A percentile compares a stretch with the other conserved stretches of the same genome.
Conservation (phyloP, 2,113 vertebrate genomes). For the Synchiropus splendidus region DNA sequence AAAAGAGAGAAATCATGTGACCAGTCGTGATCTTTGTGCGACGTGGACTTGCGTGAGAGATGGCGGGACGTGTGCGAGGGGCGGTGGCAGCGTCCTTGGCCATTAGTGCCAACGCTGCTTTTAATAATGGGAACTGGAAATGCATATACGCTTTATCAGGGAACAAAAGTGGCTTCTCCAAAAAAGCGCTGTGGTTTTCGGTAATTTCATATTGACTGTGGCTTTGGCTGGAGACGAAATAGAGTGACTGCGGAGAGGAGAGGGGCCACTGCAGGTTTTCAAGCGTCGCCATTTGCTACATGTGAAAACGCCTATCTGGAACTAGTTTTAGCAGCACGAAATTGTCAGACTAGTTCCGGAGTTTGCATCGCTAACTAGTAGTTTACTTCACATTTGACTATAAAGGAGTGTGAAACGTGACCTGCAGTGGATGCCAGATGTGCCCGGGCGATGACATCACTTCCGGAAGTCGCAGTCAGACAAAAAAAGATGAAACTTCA, state of each 20-base stretch:
- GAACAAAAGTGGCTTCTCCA: constrained; percentile 62
- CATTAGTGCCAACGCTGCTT: constrained; percentile 69
- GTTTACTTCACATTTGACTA: too few relatives aligned
- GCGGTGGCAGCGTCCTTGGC: constrained; percentile 46
- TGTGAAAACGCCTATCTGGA: too few relatives aligned
- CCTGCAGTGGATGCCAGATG: too few relatives aligned
- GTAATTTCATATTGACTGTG: constrained; percentile 76
- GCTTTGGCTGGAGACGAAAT: constrained; percentile 70
- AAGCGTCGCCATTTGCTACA: too few relatives aligned
- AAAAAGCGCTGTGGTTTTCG: constrained; percentile 58
- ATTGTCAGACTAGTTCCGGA: too few relatives aligned
- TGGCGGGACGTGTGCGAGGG: constrained; percentile 44
- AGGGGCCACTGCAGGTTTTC: constrained; percentile 20
- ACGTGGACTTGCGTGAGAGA: constrained; percentile 45
- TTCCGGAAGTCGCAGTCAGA: too few relatives aligned
- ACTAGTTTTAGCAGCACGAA: too few relatives aligned
- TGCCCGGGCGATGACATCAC: too few relatives aligned
- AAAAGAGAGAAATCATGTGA: constrained; percentile 19
- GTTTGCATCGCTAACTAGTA: too few relatives aligned
- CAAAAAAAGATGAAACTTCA: too few relatives aligned
- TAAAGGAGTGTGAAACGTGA: too few relatives aligned
- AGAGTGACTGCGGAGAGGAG: constrained; percentile 52
- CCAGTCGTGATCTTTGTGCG: constrained; percentile 19
- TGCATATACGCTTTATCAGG: constrained; percentile 63
- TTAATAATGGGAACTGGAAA: constrained; percentile 75